These are phyloP conservation scores for Phaonia tiefii DNA, from an alignment of 2,888 invertebrate species.

Conservation along the genomic window DNA sequence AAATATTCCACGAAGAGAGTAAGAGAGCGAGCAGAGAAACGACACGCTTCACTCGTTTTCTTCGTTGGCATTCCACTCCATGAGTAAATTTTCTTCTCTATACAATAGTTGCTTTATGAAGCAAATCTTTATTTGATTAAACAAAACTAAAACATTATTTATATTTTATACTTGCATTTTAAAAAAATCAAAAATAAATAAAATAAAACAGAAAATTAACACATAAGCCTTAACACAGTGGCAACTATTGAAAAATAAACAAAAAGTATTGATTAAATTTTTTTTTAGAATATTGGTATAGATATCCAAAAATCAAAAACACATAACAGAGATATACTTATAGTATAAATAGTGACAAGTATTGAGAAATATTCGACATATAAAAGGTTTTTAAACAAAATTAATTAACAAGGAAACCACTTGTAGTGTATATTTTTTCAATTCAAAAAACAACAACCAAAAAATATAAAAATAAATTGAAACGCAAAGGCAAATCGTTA, in stretches of 20 bases:
- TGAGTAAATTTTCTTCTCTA: too few relatives aligned
- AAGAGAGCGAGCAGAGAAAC: too few relatives aligned
- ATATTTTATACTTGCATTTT: conserved; percentile 72
- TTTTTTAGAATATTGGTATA: conserved; percentile 16
- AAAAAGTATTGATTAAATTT: conserved; percentile 32
- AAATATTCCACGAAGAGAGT: too few relatives aligned
- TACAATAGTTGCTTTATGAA: too few relatives aligned
- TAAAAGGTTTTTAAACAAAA: conserved; percentile 39
- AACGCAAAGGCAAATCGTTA: conserved; percentile 54
- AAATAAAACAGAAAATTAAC: conserved; percentile 8
- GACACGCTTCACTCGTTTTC: too few relatives aligned
- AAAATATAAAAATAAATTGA: conserved; percentile 4
- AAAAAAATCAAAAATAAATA: background rate
- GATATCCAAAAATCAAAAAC: conserved; percentile 17
- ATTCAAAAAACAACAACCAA: background rate
- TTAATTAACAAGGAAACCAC: conserved; percentile 41
- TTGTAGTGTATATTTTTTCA: conserved; percentile 66
- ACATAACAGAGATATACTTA: background rate
- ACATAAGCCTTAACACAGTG: conserved; percentile 62
- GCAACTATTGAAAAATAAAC: conserved; percentile 56
- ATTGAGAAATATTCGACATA: conserved; percentile 53
- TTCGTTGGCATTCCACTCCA: too few relatives aligned
- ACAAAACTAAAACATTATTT: conserved; percentile 63
- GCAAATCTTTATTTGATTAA: conserved; percentile 33
- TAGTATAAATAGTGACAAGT: conserved; percentile 61